These are phyloP conservation scores for Penelope pileata DNA, from an alignment of 2,113 vertebrate species.

Conservation along the genomic window DNA sequence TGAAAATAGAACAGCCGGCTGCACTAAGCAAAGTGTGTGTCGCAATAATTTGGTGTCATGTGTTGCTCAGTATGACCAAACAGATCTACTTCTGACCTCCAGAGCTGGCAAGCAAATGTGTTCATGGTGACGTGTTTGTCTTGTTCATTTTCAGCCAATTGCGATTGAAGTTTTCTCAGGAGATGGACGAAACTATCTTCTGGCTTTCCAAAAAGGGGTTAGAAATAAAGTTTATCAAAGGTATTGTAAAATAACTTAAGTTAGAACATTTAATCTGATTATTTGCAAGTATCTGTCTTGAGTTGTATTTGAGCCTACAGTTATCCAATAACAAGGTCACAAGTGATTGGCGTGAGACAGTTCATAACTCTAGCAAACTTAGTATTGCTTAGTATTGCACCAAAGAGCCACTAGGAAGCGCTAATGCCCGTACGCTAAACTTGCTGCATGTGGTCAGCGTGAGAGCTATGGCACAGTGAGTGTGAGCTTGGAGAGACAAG, in stretches of 20 bases:
- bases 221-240: constrained; percentile 99
- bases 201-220: constrained; percentile 97
- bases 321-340: neutral
- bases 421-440: neutral
- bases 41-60: neutral
- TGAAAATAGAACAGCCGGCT: neutral
- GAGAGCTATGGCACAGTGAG: neutral
- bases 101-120: neutral
- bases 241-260: constrained; percentile 69
- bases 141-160: constrained; percentile 84
- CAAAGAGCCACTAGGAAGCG: neutral
- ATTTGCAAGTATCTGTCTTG: neutral
- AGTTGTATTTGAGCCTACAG: neutral
- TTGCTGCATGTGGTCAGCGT: rapidly evolving
- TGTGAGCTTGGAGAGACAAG: neutral
- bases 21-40: neutral
- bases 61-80: neutral
- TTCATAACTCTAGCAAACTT: neutral
- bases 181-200: constrained; percentile 96
- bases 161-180: constrained; percentile 98
- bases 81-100: neutral
- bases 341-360: neutral
- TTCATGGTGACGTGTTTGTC: neutral
- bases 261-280: neutral
- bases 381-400: neutral